Conservation (phyloP, 2,888 invertebrate species). For the Yponomeuta plumbellus region DNA sequence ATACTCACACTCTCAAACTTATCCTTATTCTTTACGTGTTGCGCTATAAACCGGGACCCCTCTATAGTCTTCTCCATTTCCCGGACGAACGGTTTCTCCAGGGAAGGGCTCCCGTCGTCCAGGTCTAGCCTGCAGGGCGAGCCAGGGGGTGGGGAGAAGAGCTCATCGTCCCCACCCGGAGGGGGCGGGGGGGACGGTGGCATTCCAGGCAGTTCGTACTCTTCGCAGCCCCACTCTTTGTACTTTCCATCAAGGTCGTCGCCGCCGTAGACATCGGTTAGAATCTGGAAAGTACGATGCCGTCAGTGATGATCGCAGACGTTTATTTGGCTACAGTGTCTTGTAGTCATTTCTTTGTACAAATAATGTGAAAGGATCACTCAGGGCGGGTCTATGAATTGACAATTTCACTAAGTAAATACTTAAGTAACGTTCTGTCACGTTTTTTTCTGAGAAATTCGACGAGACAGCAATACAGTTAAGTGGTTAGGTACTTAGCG, state of each 20-base stretch:
- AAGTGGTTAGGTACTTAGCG: no score
- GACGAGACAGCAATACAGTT: no score
- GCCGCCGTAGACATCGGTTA: constrained; percentile 86
- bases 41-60: constrained; percentile 95
- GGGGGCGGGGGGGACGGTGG: constrained; percentile 84
- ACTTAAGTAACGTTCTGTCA: no score
- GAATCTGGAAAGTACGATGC: constrained; percentile 68
- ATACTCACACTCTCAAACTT: constrained; percentile 93
- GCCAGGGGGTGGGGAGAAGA: constrained; percentile 86
- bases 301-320: not conserved
- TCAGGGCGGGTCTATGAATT: no score
- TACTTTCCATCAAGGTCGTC: constrained; percentile 69
- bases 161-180: constrained; percentile 88
- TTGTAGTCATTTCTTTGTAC: not conserved
- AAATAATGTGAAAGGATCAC: no score
- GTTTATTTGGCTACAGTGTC: not conserved
- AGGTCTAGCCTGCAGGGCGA: constrained; percentile 77
- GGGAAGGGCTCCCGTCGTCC: constrained; percentile 84
- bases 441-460: no score
- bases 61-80: constrained; percentile 95
- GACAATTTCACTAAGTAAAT: no score
- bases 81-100: constrained; percentile 87
- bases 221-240: constrained; percentile 78
- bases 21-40: constrained; percentile 96
- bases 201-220: constrained; percentile 85